A percentile compares a stretch with the other conserved stretches of the same genome.
These are phyloP conservation scores for Muschampia plurimacula DNA, from an alignment of 2,888 invertebrate species.

Conservation along the genomic window DNA sequence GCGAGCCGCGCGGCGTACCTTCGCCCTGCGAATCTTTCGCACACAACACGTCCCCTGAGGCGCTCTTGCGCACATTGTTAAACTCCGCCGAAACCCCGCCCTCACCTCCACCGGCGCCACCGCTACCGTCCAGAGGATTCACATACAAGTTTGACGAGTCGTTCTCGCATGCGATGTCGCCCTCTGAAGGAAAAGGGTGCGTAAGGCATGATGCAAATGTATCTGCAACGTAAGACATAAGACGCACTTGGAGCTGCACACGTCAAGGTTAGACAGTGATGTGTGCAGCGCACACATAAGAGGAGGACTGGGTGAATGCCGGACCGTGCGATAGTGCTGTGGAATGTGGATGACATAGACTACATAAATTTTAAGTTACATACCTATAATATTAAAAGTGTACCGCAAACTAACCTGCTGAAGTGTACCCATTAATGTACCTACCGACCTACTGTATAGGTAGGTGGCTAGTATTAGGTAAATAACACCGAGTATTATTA, in stretches of 20 bases:
- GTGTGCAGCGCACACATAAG: constrained; percentile 50
- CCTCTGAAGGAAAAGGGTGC: constrained; percentile 96
- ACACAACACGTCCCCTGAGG: constrained; percentile 92
- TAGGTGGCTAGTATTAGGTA: not conserved
- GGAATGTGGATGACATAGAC: constrained; percentile 29
- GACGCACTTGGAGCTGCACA: constrained; percentile 78
- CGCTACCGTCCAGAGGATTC: constrained; percentile 92
- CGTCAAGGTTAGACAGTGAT: constrained; percentile 53
- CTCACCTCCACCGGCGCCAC: constrained; percentile 67
- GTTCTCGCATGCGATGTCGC: constrained; percentile 89
- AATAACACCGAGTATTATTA: not conserved
- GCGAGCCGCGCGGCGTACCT: constrained; percentile 78
- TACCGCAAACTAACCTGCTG: constrained; percentile 6
- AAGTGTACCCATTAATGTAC: not conserved
- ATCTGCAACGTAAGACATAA: constrained; percentile 91
- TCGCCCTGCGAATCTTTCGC: constrained; percentile 84
- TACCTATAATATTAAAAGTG: not conserved
- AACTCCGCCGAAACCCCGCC: constrained; percentile 66
- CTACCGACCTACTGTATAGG: not conserved
- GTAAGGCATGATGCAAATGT: constrained; percentile 98
- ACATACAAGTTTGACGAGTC: constrained; percentile 95
- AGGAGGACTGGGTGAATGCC: constrained; percentile 39
- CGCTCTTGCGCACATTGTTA: constrained; percentile 91
- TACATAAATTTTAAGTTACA: not conserved
- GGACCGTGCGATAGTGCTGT: constrained; percentile 31